Base-by-base conservation (phyloP, 2,888 invertebrate genomes). In the Pegoplata infirma region DNA sequence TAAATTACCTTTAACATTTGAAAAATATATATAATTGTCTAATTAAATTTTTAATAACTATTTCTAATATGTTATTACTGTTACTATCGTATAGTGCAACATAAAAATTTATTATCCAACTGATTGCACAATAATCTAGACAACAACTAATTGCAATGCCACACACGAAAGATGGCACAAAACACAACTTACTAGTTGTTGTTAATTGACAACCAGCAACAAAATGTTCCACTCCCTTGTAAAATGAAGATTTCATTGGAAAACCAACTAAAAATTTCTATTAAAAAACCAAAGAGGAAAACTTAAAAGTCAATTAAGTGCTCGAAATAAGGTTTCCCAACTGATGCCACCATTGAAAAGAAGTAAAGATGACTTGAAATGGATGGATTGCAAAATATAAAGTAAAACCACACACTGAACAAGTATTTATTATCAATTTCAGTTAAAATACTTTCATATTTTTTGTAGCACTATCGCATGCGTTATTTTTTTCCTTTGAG, bases 401-500 rank as follows among this genome's bases (percentile, higher is more conserved):
- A n/a, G n/a, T n/a, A n/a, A 32, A 47, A 67, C 32, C 55, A n/a
- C 59, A 69, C 14, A 14, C n/a, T 61, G 59, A 59, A 71, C 66
- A 56, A 69, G 59, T 66, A 71, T 75, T 75, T 71, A 75, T 74
- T 71, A 79, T 79, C 71, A 79, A 79, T 79, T 79, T 71, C 21
- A 61, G 67, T 71, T 66, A 58, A 69, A 78, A 71, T 66, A 25
- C 47, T 68, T 47, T 46, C 58, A 53, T 59, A 40, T 74, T 53
- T 63, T 63, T 63, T 56, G n/a, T 23, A 21, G n/a, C n/a, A 32
- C 25, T 25, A 46, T 66, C 44, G 21, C 58, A 14, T 36, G 47
- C 53, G 46, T 59, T 10, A 8, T 5, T 49, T 36, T 40, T 40
- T n/a, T 40, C 2, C 1, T 28, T 32, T 32, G 32, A 32, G 12